phyloP scores from a whole-genome alignment of 2,113 vertebrate species.

The Anarhynchus alexandrinus region DNA sequence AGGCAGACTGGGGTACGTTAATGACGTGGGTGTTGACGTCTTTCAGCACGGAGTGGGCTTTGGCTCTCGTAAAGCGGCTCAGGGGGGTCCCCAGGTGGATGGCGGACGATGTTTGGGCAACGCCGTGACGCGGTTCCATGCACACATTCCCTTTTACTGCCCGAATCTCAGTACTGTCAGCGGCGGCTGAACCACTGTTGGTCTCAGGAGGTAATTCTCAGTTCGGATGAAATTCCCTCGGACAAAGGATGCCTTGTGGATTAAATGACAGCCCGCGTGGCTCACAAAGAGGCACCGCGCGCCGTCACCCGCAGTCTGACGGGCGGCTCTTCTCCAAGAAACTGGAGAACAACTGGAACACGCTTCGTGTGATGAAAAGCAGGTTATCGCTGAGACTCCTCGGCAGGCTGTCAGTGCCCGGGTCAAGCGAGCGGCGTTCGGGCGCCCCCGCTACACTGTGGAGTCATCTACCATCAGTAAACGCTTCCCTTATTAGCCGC shows the following conservation, averaged over 20 bases:
- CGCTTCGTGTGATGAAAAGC: neutral
- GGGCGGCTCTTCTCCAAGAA: neutral
- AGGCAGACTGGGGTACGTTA: rapidly evolving
- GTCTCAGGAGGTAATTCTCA: neutral
- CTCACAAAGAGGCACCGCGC: neutral
- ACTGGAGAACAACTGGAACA: neutral
- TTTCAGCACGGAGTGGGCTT: neutral
- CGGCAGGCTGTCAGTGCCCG: neutral
- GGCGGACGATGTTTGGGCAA: neutral
- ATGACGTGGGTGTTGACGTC: rapidly evolving
- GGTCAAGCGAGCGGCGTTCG: rapidly evolving
- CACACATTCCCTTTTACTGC: rapidly evolving
- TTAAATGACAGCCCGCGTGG: neutral
- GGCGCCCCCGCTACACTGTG: neutral
- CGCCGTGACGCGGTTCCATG: rapidly evolving
- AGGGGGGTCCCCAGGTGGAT: neutral
- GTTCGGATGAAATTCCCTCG: neutral
- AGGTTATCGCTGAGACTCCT: neutral
- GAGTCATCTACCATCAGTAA: neutral
- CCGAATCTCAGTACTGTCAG: neutral
- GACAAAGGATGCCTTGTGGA: neutral
- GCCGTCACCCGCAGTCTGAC: neutral
- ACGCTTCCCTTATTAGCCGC: neutral
- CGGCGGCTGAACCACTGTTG: neutral
- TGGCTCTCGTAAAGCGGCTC: neutral